Percentiles rank a stretch among this genome's conserved stretches.
These are phyloP conservation scores for Bubo scandiacus DNA, from an alignment of 2,113 vertebrate species.

Conservation along the genomic window DNA sequence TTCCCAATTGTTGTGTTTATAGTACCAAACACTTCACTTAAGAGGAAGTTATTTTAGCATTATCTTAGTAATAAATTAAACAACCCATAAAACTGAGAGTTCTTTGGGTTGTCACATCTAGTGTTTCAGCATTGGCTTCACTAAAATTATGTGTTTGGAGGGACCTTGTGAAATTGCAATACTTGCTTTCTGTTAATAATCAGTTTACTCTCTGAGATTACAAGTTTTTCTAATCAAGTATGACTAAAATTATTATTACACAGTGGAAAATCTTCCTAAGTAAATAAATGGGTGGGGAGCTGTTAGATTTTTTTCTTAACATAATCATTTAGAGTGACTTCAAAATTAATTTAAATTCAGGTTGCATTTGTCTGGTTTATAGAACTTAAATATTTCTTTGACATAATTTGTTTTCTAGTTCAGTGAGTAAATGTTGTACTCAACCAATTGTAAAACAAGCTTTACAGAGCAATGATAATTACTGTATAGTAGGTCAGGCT, in stretches of 20 bases:
- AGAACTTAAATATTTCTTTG: constrained; percentile 15
- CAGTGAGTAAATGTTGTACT: constrained; percentile 2
- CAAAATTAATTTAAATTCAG: constrained; percentile 21
- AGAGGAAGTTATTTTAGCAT: constrained; percentile 32
- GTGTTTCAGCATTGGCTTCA: constrained; percentile 54
- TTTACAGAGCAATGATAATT: constrained; percentile 13
- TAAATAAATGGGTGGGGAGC: constrained; percentile 23
- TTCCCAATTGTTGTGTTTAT: constrained; percentile 38
- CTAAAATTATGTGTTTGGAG: constrained; percentile 62
- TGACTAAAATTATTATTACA: not conserved
- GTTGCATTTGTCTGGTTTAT: not conserved
- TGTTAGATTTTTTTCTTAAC: constrained; percentile 23
- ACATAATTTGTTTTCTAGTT: constrained; percentile 36
- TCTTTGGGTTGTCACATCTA: constrained; percentile 24
- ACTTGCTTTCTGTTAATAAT: constrained; percentile 52
- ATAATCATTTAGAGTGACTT: not conserved
- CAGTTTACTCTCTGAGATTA: constrained; percentile 17
- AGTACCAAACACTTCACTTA: constrained; percentile 30
- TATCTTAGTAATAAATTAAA: constrained; percentile 31
- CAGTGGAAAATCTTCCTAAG: constrained; percentile 21
- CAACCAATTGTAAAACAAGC: constrained; percentile 25
- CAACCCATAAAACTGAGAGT: constrained; percentile 42
- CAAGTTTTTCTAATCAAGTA: constrained; percentile 30
- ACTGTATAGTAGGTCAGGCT: not conserved
- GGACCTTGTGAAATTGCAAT: constrained; percentile 11